Evolutionary conservation across 2,888 invertebrate species (phyloP).

Genomic region (Eristalis arbustorum): DNA sequence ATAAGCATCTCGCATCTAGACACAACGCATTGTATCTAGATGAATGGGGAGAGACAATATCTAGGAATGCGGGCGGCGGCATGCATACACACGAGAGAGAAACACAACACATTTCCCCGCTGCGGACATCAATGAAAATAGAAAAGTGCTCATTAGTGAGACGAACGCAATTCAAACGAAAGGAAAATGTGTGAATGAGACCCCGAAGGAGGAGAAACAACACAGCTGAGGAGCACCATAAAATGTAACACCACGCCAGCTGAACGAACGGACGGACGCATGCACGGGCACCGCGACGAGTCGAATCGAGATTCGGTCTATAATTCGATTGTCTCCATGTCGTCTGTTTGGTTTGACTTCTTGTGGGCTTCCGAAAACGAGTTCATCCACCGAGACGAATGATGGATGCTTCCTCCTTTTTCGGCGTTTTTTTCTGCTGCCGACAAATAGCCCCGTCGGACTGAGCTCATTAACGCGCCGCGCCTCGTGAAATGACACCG

Average conservation of each 20-base stretch:
- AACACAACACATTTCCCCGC: constrained; percentile 39
- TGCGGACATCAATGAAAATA: constrained; percentile 60
- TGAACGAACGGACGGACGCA: constrained; percentile 21
- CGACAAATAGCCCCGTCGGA: constrained; percentile 9
- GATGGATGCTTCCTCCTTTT: constrained; percentile 56
- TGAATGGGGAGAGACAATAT: constrained; percentile 65
- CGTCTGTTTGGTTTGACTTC: constrained; percentile 54
- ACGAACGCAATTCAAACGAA: constrained; percentile 35
- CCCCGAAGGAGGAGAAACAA: constrained; percentile 10
- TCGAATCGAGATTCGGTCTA: neutral
- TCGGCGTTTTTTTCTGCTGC: neutral
- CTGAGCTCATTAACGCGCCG: constrained; percentile 42
- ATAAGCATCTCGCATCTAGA: constrained; percentile 36
- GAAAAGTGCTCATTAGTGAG: constrained; percentile 65
- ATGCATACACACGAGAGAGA: neutral
- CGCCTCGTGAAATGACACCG: constrained; percentile 4
- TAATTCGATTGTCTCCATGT: constrained; percentile 53
- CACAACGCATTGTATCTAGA: constrained; percentile 27
- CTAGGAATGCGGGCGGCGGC: constrained; percentile 69
- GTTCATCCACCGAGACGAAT: constrained; percentile 36
- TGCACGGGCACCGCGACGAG: neutral
- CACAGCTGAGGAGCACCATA: constrained; percentile 13
- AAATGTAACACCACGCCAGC: constrained; percentile 65
- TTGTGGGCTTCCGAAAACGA: constrained; percentile 16
- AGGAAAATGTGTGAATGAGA: constrained; percentile 51